A percentile compares a stretch with the other conserved stretches of the same genome.
phyloP scores from a whole-genome alignment of 2,113 vertebrate genomes.

The Calcarius ornatus region DNA sequence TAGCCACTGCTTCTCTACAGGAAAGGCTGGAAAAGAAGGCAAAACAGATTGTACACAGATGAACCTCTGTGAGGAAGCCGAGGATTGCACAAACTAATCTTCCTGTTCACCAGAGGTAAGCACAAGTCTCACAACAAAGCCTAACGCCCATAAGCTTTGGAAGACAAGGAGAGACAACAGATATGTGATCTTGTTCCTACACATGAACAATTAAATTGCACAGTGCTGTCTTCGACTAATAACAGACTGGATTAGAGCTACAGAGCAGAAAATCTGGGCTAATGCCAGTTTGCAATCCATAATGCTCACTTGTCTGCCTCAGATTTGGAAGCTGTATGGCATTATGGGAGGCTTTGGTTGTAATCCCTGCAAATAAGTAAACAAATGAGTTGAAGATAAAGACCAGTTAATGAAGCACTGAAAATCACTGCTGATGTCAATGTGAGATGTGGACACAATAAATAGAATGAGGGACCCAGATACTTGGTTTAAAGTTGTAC shows the following conservation, averaged over 20 bases:
- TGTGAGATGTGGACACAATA: neutral
- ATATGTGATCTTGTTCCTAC: neutral
- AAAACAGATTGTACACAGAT: neutral
- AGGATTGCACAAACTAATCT: neutral
- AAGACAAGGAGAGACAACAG: neutral
- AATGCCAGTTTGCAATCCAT: neutral
- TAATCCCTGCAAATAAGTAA: neutral
- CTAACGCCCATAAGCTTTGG: neutral
- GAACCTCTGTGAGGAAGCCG: neutral
- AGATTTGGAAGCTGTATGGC: neutral
- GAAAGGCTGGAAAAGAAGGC: neutral
- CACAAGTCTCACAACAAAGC: neutral
- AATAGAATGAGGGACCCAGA: neutral
- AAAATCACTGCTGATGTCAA: neutral
- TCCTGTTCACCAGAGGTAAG: neutral
- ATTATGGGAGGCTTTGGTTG: neutral
- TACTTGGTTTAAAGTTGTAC: neutral
- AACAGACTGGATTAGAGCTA: neutral
- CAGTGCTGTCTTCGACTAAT: neutral
- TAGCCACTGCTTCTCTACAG: neutral
- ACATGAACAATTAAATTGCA: neutral
- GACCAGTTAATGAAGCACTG: neutral
- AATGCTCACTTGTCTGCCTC: neutral
- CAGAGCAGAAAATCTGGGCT: slow-evolving; percentile 19
- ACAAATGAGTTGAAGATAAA: neutral